Evolutionary conservation across 2,797 vertebrate genomes (phyloP).

Genomic region (Hafferia zeledoni): DNA sequence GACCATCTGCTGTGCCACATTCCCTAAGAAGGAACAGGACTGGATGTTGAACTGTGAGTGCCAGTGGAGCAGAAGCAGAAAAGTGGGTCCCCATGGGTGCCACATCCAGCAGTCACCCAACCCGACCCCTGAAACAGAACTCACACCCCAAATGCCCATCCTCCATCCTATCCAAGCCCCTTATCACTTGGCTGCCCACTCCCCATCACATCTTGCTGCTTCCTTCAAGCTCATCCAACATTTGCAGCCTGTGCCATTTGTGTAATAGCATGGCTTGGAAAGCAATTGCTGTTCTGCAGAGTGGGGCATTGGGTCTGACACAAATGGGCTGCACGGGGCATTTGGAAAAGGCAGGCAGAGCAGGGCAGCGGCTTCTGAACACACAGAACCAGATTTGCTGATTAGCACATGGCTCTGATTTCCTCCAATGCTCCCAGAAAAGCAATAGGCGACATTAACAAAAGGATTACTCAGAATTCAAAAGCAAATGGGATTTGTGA

Average conservation of each 20-base stretch:
- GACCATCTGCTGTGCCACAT: not conserved
- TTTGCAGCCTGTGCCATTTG: not conserved
- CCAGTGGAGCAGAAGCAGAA: not conserved
- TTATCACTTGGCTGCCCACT: not conserved
- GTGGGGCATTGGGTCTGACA: not conserved
- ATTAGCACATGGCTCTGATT: not conserved
- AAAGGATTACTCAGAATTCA: constrained; percentile 48
- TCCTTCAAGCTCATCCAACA: not conserved
- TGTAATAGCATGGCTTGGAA: accelerated
- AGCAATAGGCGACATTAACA: constrained; percentile 18
- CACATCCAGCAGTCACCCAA: not conserved
- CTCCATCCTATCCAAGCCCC: not conserved
- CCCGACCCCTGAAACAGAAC: accelerated
- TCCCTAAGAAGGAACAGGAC: not conserved
- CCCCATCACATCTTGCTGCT: accelerated
- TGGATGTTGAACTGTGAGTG: not conserved
- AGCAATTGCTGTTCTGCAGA: not conserved
- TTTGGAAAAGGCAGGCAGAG: not conserved
- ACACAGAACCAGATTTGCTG: not conserved
- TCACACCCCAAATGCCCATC: accelerated
- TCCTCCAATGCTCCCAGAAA: constrained; percentile 13
- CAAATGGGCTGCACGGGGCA: not conserved
- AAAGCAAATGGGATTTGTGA: constrained; percentile 51
- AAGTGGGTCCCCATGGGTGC: not conserved
- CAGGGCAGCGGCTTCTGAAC: not conserved